Percentiles rank a stretch among this genome's conserved stretches.
phyloP scores from a whole-genome alignment of 2,797 vertebrate genomes.

The Siniperca obscura region DNA sequence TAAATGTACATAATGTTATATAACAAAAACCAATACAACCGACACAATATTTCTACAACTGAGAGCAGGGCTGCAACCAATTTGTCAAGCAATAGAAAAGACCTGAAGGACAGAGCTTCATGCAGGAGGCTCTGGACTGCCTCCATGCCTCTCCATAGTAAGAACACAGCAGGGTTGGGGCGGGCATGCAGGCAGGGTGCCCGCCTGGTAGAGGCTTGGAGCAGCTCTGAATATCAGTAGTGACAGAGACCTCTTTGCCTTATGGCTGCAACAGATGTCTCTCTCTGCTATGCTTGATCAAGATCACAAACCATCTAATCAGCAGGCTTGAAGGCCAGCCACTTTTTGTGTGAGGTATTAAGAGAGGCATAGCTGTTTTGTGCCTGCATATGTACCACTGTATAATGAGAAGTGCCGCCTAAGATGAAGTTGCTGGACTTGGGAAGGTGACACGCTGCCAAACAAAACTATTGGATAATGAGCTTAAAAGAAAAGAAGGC shows the following conservation, averaged over 20 bases:
- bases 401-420: slow-evolving; percentile 31
- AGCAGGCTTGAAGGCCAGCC: slow-evolving; percentile 33
- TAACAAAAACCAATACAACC: background rate
- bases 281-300: slow-evolving; percentile 48
- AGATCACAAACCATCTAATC: slow-evolving; percentile 52
- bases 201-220: slow-evolving; percentile 38
- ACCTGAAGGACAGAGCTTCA: slow-evolving; percentile 9
- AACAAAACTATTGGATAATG: slow-evolving; percentile 73
- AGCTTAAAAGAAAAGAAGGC: slow-evolving; percentile 65
- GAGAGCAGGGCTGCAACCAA: background rate
- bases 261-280: slow-evolving; percentile 73
- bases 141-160: slow-evolving; percentile 10
- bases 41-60: slow-evolving; percentile 4
- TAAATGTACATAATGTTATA: background rate
- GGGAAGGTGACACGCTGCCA: slow-evolving; percentile 43
- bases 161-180: slow-evolving; percentile 26
- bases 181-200: slow-evolving; percentile 25
- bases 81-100: slow-evolving; percentile 38
- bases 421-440: slow-evolving; percentile 34
- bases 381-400: background rate
- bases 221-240: slow-evolving; percentile 53
- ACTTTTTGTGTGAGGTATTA: slow-evolving; percentile 38
- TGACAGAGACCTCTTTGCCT: slow-evolving; percentile 57
- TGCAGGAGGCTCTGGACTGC: slow-evolving; percentile 22
- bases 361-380: slow-evolving; percentile 27